phyloP scores from a whole-genome alignment of 2,113 vertebrate species.

The Equus przewalskii region DNA sequence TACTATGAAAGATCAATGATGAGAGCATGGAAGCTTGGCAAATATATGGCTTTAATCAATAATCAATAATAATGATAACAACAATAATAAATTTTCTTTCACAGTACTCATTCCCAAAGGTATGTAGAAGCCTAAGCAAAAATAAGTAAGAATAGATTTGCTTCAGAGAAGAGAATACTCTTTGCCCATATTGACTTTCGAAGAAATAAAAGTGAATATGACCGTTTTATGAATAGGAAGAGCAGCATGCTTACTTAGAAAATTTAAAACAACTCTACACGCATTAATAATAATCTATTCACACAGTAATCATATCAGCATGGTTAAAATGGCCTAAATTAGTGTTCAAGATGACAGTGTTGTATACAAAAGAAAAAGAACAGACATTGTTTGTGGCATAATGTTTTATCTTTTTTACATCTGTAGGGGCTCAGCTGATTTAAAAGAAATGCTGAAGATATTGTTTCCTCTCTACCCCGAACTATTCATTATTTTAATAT shows the following conservation, averaged over 20 bases:
- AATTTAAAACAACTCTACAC: neutral
- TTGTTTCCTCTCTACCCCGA: neutral
- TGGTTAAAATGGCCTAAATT: neutral
- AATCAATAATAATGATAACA: slow-evolving; percentile 81
- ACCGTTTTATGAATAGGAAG: neutral
- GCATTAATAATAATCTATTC: neutral
- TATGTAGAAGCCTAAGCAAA: slow-evolving; percentile 30
- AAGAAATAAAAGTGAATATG: slow-evolving; percentile 19
- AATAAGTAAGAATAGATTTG: neutral
- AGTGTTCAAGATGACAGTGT: neutral
- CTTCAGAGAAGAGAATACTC: neutral
- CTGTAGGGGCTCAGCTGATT: neutral
- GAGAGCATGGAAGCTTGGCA: slow-evolving; percentile 49
- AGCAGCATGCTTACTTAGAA: neutral
- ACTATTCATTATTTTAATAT: neutral
- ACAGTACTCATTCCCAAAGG: slow-evolving; percentile 47
- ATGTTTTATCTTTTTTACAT: neutral
- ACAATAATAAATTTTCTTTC: slow-evolving; percentile 74
- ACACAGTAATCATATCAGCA: neutral
- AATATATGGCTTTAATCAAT: slow-evolving; percentile 81
- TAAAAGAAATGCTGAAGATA: neutral
- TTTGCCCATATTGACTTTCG: neutral
- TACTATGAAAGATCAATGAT: slow-evolving; percentile 49
- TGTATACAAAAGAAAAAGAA: neutral
- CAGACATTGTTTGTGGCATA: neutral